A percentile compares a stretch with the other conserved stretches of the same genome.
Conservation (phyloP, 2,797 vertebrate species). For the Eospalax fontanierii region DNA sequence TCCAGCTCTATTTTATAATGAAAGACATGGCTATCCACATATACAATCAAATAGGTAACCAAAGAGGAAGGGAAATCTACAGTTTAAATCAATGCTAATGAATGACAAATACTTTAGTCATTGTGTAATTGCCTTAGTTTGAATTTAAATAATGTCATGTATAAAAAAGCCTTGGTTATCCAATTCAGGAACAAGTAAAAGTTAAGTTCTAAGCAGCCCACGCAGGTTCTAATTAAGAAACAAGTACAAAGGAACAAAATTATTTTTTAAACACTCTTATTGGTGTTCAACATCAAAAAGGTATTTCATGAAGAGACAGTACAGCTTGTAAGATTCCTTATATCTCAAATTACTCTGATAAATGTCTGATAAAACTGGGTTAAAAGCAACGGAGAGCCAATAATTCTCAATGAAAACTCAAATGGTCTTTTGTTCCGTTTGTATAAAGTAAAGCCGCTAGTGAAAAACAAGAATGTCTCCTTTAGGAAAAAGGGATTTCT, state of each 20-base stretch:
- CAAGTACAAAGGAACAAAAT: slow-evolving; percentile 80
- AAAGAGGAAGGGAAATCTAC: slow-evolving; percentile 83
- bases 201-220: slow-evolving; percentile 79
- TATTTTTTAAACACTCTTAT: slow-evolving; percentile 81
- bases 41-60: slow-evolving; percentile 75
- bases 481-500: slow-evolving; percentile 82
- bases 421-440: slow-evolving; percentile 85
- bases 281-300: slow-evolving; percentile 92
- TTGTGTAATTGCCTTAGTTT: slow-evolving; percentile 75
- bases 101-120: slow-evolving; percentile 85
- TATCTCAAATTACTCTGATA: slow-evolving; percentile 92
- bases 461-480: slow-evolving; percentile 86
- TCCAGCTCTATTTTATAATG: slow-evolving; percentile 66
- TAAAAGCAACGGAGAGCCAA: slow-evolving; percentile 81
- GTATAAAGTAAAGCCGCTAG: slow-evolving; percentile 79
- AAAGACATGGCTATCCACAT: slow-evolving; percentile 78
- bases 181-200: slow-evolving; percentile 78
- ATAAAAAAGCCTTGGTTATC: slow-evolving; percentile 85
- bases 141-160: slow-evolving; percentile 87
- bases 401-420: slow-evolving; percentile 83
- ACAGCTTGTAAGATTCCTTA: slow-evolving; percentile 88
- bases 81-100: slow-evolving; percentile 87
- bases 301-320: slow-evolving; percentile 89
- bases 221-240: slow-evolving; percentile 80
- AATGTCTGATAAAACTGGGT: slow-evolving; percentile 88